Conservation (phyloP, 1,140 invertebrate genomes). For the Prorops nasuta region DNA sequence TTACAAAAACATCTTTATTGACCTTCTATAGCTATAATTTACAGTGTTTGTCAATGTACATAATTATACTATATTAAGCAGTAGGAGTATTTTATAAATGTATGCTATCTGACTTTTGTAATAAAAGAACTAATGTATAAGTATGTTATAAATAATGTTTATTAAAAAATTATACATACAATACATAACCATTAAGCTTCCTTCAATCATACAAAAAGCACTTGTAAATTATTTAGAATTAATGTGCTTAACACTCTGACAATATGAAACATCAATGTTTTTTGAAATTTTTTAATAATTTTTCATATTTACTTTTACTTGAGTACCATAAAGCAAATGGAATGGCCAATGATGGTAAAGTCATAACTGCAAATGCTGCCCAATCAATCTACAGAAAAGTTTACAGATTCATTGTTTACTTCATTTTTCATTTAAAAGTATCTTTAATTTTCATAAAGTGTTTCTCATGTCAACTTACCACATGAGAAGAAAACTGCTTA, state of each 20-base stretch:
- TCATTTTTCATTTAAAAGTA: constrained; percentile 8
- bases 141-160: constrained; percentile 45
- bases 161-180: constrained; percentile 46
- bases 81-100: no score
- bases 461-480: no score
- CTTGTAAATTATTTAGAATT: constrained; percentile 23
- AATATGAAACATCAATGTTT: constrained; percentile 41
- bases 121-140: background rate
- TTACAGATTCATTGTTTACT: no score
- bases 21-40: no score
- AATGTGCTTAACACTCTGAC: constrained; percentile 2
- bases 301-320: constrained; percentile 94
- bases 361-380: constrained; percentile 95
- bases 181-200: constrained; percentile 37
- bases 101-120: no score
- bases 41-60: no score
- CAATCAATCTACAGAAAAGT: constrained; percentile 77
- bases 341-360: constrained; percentile 89
- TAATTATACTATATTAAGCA: no score
- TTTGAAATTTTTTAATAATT: constrained; percentile 56
- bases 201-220: constrained; percentile 37
- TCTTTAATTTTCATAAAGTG: constrained; percentile 1
- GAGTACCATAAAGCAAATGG: constrained; percentile 92
- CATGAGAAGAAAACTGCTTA: constrained; percentile 96
- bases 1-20: no score